A percentile compares a stretch with the other conserved stretches of the same genome.
Evolutionary conservation across 2,113 vertebrate genomes (phyloP).

Genomic region (Festucalex cinctus): DNA sequence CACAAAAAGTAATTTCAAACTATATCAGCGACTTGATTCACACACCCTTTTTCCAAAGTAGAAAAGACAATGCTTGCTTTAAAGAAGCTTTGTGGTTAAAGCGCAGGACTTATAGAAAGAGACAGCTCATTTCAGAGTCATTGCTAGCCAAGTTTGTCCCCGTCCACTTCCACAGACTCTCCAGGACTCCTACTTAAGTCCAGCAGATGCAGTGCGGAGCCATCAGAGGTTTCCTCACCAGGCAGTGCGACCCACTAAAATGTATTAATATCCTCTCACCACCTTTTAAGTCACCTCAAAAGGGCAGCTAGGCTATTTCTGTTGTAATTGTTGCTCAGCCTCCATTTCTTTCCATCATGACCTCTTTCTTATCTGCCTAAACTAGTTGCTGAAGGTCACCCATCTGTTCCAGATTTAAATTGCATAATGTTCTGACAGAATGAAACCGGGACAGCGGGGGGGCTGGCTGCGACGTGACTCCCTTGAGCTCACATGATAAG

Average conservation of each 20-base stretch:
- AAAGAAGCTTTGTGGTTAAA: constrained; percentile 1
- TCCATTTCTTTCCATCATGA: constrained; percentile 44
- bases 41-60: not conserved
- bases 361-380: constrained; percentile 49
- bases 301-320: constrained; percentile 61
- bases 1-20: not conserved
- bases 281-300: constrained; percentile 52
- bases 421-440: constrained; percentile 63
- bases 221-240: constrained; percentile 35
- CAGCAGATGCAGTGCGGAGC: constrained; percentile 12
- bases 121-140: constrained; percentile 5
- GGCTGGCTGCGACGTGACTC: constrained; percentile 57
- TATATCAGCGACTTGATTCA: not conserved
- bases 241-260: constrained; percentile 65
- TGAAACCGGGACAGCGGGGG: constrained; percentile 65
- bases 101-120: constrained; percentile 6
- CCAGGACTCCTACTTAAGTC: constrained; percentile 26
- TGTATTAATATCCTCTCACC: constrained; percentile 58
- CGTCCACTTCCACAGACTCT: not conserved
- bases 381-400: constrained; percentile 70
- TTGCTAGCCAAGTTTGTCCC: constrained; percentile 9
- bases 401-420: constrained; percentile 63
- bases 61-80: not conserved
- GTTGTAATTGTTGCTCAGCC: constrained; percentile 46
- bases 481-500: constrained; percentile 20